Evolutionary conservation across 1,140 invertebrate species (phyloP), one percentile per base, ranked within the genome.

Genomic region (Drosophila seguyi): DNA sequence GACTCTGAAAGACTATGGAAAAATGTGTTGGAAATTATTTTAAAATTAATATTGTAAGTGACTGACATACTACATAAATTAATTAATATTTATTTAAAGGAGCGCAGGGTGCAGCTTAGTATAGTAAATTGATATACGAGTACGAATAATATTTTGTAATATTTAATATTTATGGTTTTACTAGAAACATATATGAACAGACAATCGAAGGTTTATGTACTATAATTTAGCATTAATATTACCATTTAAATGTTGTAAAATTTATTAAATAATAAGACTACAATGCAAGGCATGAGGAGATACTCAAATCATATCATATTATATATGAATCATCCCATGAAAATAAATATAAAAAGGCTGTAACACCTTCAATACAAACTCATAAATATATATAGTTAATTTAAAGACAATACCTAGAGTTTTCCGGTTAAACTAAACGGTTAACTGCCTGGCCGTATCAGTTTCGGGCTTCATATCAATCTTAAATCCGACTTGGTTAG

Each of bases 401-500:
- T n/a, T 1, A n/a, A 27, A n/a, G 13, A 22, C 13, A 16, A 10
- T 16, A 1, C 45, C 25, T 5, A 27, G 16, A n/a, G 4, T 1
- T 27, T 48, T 25, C 0, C 7, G 16, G 4, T 27, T 8, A n/a
- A n/a, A n/a, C 8, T 10, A 2, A 27, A n/a, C 0, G 16, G 45
- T n/a, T 11, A n/a, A 50, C 10, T 18, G 18, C 0, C 27, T 2
- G 13, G 4, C 34, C 8, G 11, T 50, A 29, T 18, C 16, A 29
- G 4, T 5, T 27, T 50, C 27, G 3, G n/a, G n/a, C n/a, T 31
- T 31, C 47, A 13, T 29, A 18, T 50, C 47, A 50, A 16, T 38
- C 27, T 52, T 11, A 53, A 53, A 53, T 53, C 22, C 6, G 41
- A 53, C 27, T 56, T 39, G 59, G 61, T 44, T 45, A 75, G 73